A percentile compares a stretch with the other conserved stretches of the same genome.
Evolutionary conservation across 2,888 invertebrate species (phyloP).

Genomic region (Hydroisotoma schaefferi): DNA sequence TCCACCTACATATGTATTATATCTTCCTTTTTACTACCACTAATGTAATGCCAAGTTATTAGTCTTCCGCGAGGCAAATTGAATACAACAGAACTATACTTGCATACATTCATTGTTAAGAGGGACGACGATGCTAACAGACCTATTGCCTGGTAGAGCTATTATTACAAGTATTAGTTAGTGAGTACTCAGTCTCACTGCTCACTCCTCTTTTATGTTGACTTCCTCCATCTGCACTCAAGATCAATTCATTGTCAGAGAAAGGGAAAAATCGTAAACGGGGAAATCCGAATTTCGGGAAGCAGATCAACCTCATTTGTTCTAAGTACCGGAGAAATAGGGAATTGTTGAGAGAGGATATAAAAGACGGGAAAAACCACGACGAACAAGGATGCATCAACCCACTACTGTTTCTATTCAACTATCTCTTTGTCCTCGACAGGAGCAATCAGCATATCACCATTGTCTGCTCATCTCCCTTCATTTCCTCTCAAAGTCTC

Average conservation of each 20-base stretch:
- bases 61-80: no score
- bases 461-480: conserved; percentile 16
- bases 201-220: conserved; percentile 12
- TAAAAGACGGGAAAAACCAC: conserved; percentile 1
- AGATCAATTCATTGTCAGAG: neutral
- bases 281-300: neutral
- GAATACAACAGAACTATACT: no score
- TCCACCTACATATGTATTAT: no score
- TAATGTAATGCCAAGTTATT: no score
- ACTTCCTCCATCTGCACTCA: conserved; percentile 5
- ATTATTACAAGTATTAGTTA: no score
- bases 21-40: no score
- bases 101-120: no score
- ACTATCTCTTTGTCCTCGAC: conserved; percentile 1
- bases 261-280: neutral
- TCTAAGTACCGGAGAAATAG: conserved; percentile 7
- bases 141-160: no score
- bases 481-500: conserved; percentile 8
- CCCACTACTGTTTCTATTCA: neutral
- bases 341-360: neutral
- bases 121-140: no score
- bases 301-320: conserved; percentile 16
- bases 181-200: no score
- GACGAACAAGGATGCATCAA: neutral
- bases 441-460: conserved; percentile 17